These are phyloP conservation scores for Pentalonia nigronervosa DNA, from an alignment of 1,140 invertebrate species.

Conservation along the genomic window DNA sequence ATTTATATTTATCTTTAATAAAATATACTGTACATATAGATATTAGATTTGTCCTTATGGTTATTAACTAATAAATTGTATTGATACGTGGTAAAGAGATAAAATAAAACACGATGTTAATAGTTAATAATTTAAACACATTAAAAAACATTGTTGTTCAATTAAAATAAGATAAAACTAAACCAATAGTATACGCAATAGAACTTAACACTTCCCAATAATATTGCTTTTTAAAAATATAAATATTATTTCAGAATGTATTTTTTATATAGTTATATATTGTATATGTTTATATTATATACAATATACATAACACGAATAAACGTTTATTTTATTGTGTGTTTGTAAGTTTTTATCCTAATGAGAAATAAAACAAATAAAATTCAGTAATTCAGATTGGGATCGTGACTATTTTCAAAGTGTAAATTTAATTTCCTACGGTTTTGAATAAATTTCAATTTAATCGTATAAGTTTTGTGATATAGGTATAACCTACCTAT, in stretches of 20 bases:
- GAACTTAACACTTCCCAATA: background rate
- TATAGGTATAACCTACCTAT: background rate
- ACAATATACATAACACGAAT: background rate
- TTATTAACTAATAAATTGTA: slow-evolving; percentile 23
- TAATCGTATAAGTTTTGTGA: background rate
- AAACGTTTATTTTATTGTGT: background rate
- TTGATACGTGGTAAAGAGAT: background rate
- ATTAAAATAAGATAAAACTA: background rate
- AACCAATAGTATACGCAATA: background rate
- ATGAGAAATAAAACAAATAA: background rate
- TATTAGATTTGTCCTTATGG: background rate
- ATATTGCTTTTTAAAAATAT: background rate
- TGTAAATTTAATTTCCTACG: background rate
- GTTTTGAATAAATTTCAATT: background rate
- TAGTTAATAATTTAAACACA: background rate
- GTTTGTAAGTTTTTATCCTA: background rate
- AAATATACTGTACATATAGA: background rate
- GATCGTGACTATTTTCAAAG: background rate
- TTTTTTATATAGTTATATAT: background rate
- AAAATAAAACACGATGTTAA: background rate
- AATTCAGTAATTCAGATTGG: background rate
- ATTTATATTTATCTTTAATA: background rate
- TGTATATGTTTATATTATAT: background rate
- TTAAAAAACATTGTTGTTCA: slow-evolving; percentile 1
- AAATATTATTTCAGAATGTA: background rate